These are phyloP conservation scores for Cerastis rubricosa DNA, from an alignment of 2,888 invertebrate genomes.

Conservation along the genomic window DNA sequence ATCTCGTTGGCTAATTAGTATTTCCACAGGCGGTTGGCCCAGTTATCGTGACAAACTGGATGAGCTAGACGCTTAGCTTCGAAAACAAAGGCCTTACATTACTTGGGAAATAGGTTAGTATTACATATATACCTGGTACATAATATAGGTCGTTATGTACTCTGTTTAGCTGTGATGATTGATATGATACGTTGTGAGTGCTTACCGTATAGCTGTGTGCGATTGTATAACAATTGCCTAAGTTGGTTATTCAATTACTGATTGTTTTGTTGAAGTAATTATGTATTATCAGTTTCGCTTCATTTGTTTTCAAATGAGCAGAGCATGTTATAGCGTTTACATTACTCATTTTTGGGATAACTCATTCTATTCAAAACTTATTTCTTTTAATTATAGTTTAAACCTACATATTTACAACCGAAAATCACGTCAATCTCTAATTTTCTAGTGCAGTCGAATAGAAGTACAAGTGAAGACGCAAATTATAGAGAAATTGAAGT, in stretches of 20 bases:
- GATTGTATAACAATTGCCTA: background rate
- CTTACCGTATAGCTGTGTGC: background rate
- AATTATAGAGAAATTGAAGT: conserved; percentile 57
- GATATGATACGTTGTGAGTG: background rate
- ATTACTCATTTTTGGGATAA: background rate
- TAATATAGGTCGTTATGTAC: background rate
- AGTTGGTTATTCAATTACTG: background rate
- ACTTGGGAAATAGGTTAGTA: conserved; percentile 63
- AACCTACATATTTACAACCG: background rate
- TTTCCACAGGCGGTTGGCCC: conserved; percentile 48
- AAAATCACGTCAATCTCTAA: background rate
- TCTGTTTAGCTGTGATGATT: conserved; percentile 5
- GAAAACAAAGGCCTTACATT: conserved; percentile 52
- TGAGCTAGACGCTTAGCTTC: conserved; percentile 56
- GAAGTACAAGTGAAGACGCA: conserved; percentile 42
- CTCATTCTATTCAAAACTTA: too few relatives aligned
- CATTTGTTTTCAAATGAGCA: background rate
- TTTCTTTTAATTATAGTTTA: background rate
- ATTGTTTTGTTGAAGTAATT: background rate
- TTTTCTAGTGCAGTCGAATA: too few relatives aligned
- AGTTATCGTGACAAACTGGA: conserved; percentile 68
- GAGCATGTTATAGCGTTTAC: background rate
- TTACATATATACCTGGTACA: background rate
- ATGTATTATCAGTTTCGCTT: background rate
- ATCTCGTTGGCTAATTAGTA: conserved; percentile 61